Base-by-base conservation (phyloP, 2,113 vertebrate genomes). In the Mormyrus lacerda region DNA sequence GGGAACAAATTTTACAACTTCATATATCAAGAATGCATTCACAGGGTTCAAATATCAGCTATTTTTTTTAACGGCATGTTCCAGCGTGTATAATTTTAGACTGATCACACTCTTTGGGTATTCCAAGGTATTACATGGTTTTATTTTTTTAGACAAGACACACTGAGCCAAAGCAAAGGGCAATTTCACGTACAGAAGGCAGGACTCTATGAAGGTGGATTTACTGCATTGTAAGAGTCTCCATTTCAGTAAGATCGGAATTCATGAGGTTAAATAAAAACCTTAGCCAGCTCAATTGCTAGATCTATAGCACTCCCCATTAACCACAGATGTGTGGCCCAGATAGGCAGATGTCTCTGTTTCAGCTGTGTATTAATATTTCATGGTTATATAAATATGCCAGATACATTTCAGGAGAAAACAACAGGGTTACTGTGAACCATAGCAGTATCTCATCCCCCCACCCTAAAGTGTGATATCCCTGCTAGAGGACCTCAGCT, bases 351-450 rank as follows among this genome's bases (percentile, higher is more conserved):
- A 86, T 45, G 31, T 79, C 65, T 76, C 13, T 79, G 69, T 88
- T 39, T 88, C 65, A 51, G 35, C 19, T 51, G 31, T 51, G 31
- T 48, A 79, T 88, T 39, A 82, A 88, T 88, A 79, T 88, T 76
- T 88, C 19, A 88, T 50, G 45, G 65, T 15, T 47, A 79, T 69
- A 31, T 79, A 65, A 79, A 27, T 47, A 82, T 27, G 45, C 15
- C 45, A 10, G 19, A 53, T 35, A 88, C 7, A 48, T 48, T 42
- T 19, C 27, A 86, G 48, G 24, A 55, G 31, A 51, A 88, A 42
- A 76, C 10, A 45, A 10, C n/a, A 39, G 47, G 31, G 15, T 51
- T 31, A 47, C 44, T 53, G 27, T 86, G 3, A 21, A 48, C n/a
- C 44, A 21, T 39, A 21, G 44, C 4, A 86, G 48, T 47, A 13